Evolutionary conservation across 1,140 invertebrate species (phyloP), one percentile per base, ranked within the genome.

Genomic region (Zaprionus vittiger): DNA sequence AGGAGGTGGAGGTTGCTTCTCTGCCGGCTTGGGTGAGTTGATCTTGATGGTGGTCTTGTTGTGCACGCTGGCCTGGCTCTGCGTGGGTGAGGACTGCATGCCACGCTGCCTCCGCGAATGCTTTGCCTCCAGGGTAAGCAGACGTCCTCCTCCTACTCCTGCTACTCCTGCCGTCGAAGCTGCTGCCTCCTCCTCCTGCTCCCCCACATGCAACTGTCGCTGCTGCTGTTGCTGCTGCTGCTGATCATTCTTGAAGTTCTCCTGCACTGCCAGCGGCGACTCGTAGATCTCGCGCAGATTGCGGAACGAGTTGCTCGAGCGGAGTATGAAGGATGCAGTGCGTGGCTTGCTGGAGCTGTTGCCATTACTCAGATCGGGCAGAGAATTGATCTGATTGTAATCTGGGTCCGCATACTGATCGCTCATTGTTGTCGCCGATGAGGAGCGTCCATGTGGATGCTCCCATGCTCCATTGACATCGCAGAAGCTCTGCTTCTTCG

Each of bases 251-350:
- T 86, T 86, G 61, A 69, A 77, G 69, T 78, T 73, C 80, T 93
- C 77, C 63, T 92, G 87, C 38, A 89, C 76, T 49, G 91, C 91
- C 71, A 93, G 93, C 34, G 94, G 94, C 5, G 95, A 94, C 68
- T 96, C 96, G 77, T 96, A 96, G 47, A 97, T 96, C 84, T 96
- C 95, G 28, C 96, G 93, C 2, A 97, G 91, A 52, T 87, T 86
- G 3, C 91, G 75, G n/a, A 92, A 92, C 0, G 92, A 93, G 64
- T 80, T 91, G 47, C 72, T 90, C 0, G 92, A 80, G 1, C 75
- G 59, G 3, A 92, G 73, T 3, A 92, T 80, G 11, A 91, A 91
- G 0, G 87, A 80, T 4, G 85, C 70, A 0, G 86, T 91, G 7
- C 85, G 70, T 0, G 85, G 84, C 20, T 79, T 87, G 14, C 44